Conservation (phyloP, 2,888 invertebrate species). For the Physocephala rufipes region DNA sequence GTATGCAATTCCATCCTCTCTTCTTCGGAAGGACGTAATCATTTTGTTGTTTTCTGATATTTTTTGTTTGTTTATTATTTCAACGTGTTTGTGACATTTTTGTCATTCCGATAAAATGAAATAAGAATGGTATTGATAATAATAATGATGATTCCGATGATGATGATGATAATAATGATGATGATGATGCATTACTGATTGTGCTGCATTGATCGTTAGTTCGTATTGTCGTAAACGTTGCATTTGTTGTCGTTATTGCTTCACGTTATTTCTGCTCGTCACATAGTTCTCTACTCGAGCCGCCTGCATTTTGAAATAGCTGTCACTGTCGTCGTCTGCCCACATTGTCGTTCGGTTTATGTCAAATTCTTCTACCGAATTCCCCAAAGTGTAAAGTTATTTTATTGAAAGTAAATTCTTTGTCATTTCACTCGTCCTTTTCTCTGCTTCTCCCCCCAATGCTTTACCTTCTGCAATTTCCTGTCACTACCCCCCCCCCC, state of each 20-base stretch:
- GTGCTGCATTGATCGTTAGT: neutral
- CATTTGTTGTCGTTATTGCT: neutral
- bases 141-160: conserved; percentile 4
- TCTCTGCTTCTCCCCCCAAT: neutral
- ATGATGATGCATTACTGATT: neutral
- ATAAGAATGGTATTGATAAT: no score
- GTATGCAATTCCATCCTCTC: no score
- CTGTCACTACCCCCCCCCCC: neutral
- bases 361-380: conserved; percentile 23
- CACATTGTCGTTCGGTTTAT: neutral
- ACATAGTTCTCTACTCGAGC: neutral
- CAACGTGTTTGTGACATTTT: conserved; percentile 41
- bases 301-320: no score
- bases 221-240: conserved; percentile 3
- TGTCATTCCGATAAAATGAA: conserved; percentile 36
- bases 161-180: conserved; percentile 18
- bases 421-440: neutral
- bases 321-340: no score
- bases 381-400: conserved; percentile 45
- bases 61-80: conserved; percentile 5
- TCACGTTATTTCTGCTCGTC: neutral
- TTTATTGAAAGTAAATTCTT: conserved; percentile 39
- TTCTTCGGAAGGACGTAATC: conserved; percentile 6
- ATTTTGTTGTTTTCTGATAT: conserved; percentile 8
- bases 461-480: neutral